Evolutionary conservation across 2,888 invertebrate species (phyloP).

Genomic region (Tyria jacobaeae): DNA sequence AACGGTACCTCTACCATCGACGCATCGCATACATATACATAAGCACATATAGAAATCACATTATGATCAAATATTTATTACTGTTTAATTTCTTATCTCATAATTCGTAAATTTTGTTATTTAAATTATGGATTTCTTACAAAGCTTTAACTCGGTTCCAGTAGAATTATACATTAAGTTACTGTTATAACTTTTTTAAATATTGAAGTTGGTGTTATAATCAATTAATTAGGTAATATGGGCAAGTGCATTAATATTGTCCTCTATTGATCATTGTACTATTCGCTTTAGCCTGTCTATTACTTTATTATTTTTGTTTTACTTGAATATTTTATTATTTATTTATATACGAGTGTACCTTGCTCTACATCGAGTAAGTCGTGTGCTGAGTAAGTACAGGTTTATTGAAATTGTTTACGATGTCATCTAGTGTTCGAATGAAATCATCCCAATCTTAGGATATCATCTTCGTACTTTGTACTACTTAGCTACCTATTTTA

Average conservation of each 20-base stretch:
- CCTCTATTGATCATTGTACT: conserved; percentile 82
- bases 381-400: conserved; percentile 61
- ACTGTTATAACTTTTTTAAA: conserved; percentile 84
- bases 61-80: conserved; percentile 86
- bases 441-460: conserved; percentile 75
- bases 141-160: conserved; percentile 87
- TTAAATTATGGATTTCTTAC: conserved; percentile 85
- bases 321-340: conserved; percentile 86
- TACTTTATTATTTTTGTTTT: conserved; percentile 83
- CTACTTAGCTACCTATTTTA: conserved; percentile 78
- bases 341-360: conserved; percentile 77
- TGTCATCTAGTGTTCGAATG: conserved; percentile 60
- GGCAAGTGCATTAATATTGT: conserved; percentile 86
- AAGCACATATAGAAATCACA: conserved; percentile 73
- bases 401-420: conserved; percentile 57
- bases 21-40: conserved; percentile 68
- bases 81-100: conserved; percentile 83
- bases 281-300: conserved; percentile 83
- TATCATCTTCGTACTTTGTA: conserved; percentile 75
- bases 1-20: conserved; percentile 55
- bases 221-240: conserved; percentile 85
- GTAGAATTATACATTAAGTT: conserved; percentile 86
- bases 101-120: conserved; percentile 85
- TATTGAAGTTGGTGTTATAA: conserved; percentile 86
- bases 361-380: conserved; percentile 73